Evolutionary conservation across 2,113 vertebrate genomes (phyloP).

Genomic region (Lophius piscatorius): DNA sequence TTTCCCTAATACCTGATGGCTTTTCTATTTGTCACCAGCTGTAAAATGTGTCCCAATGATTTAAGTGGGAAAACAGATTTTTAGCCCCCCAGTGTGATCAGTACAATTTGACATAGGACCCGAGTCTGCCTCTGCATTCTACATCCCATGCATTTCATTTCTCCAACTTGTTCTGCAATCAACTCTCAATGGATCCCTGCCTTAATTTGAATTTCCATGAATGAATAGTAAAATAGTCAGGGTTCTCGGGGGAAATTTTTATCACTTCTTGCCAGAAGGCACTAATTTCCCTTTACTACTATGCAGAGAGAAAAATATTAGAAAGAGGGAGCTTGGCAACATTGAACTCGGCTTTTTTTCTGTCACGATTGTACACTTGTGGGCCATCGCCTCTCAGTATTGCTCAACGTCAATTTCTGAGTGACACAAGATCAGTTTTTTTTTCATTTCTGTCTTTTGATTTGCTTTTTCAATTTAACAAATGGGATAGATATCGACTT

Average conservation of each 20-base stretch:
- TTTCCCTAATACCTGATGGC: neutral
- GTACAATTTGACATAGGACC: constrained; percentile 5
- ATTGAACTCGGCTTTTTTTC: constrained; percentile 36
- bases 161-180: constrained; percentile 8
- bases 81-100: neutral
- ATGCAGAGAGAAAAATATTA: constrained; percentile 32
- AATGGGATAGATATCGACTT: constrained; percentile 65
- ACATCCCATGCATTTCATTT: constrained; percentile 16
- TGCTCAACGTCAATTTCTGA: constrained; percentile 47
- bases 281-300: constrained; percentile 25
- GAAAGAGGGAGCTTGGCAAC: constrained; percentile 17
- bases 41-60: neutral
- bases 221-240: constrained; percentile 44
- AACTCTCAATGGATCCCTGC: constrained; percentile 9
- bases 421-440: constrained; percentile 19
- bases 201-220: constrained; percentile 47
- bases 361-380: constrained; percentile 40
- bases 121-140: neutral
- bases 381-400: constrained; percentile 36
- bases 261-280: constrained; percentile 36
- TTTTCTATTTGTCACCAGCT: neutral
- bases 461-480: constrained; percentile 66
- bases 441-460: constrained; percentile 58
- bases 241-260: constrained; percentile 43
- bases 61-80: constrained; percentile 4